Evolutionary conservation across 2,113 vertebrate genomes (phyloP).

Genomic region (Sturnus vulgaris): DNA sequence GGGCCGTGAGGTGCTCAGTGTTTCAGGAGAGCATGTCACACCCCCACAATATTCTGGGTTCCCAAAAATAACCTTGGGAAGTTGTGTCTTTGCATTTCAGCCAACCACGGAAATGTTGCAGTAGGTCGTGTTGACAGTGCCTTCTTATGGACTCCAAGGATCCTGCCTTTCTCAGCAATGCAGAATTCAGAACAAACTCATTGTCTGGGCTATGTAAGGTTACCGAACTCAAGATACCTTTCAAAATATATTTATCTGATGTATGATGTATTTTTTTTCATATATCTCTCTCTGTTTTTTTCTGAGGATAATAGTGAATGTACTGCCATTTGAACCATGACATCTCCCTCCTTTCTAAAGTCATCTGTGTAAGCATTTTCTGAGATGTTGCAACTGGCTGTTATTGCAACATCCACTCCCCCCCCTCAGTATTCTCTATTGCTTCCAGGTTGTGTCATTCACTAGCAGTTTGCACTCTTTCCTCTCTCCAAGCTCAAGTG

Average conservation of each 20-base stretch:
- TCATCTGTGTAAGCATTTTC: neutral
- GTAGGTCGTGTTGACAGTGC: neutral
- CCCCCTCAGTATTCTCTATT: neutral
- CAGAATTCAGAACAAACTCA: neutral
- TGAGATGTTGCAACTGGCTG: neutral
- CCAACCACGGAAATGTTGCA: neutral
- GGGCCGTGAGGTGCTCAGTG: neutral
- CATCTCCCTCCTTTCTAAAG: neutral
- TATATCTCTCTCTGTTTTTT: neutral
- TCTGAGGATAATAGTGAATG: neutral
- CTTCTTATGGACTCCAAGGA: neutral
- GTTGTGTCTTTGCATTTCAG: neutral
- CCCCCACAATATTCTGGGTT: neutral
- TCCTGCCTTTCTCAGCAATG: neutral
- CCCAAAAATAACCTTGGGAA: neutral
- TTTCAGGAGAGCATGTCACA: neutral
- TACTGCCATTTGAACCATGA: neutral
- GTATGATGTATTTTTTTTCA: neutral
- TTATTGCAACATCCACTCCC: neutral
- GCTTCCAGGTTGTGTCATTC: neutral
- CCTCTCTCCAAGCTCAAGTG: neutral
- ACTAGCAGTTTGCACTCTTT: neutral
- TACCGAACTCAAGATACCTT: neutral
- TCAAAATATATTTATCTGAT: neutral
- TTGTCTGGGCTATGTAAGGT: neutral